These are phyloP conservation scores for Noctua janthe DNA, from an alignment of 2,888 invertebrate species.

Conservation along the genomic window DNA sequence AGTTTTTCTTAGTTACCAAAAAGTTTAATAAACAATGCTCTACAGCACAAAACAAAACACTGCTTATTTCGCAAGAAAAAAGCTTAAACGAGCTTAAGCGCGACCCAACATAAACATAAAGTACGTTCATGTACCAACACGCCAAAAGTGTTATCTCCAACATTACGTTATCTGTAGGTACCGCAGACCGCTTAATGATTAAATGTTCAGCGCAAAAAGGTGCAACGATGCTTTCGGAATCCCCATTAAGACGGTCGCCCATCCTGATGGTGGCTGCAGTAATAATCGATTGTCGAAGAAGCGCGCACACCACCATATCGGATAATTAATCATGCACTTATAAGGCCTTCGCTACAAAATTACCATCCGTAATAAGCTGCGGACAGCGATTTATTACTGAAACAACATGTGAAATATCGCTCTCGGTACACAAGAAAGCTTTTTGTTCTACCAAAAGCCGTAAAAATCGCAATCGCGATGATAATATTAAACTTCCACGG, in stretches of 20 bases:
- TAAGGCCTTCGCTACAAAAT: conserved; percentile 78
- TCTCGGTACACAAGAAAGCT: conserved; percentile 55
- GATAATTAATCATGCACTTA: conserved; percentile 83
- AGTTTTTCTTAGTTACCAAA: neutral
- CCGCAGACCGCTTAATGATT: conserved; percentile 60
- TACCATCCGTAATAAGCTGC: conserved; percentile 78
- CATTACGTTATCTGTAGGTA: conserved; percentile 47
- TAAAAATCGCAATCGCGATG: conserved; percentile 62
- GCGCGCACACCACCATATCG: conserved; percentile 76
- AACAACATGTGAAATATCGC: conserved; percentile 65
- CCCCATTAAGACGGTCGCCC: conserved; percentile 70
- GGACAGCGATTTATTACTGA: conserved; percentile 77
- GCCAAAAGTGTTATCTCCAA: conserved; percentile 58
- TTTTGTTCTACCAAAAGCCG: conserved; percentile 52
- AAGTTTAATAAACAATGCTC: neutral
- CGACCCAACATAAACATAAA: conserved; percentile 18
- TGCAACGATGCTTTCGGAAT: conserved; percentile 67
- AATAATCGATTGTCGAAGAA: conserved; percentile 79
- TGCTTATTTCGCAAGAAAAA: conserved; percentile 27
- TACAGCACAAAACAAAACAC: neutral
- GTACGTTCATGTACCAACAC: conserved; percentile 31
- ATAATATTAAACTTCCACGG: conserved; percentile 52
- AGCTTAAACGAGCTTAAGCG: conserved; percentile 34
- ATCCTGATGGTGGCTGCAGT: conserved; percentile 70
- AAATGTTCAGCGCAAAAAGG: conserved; percentile 68